Conservation (phyloP, 2,797 vertebrate genomes). For the Dallia pectoralis region DNA sequence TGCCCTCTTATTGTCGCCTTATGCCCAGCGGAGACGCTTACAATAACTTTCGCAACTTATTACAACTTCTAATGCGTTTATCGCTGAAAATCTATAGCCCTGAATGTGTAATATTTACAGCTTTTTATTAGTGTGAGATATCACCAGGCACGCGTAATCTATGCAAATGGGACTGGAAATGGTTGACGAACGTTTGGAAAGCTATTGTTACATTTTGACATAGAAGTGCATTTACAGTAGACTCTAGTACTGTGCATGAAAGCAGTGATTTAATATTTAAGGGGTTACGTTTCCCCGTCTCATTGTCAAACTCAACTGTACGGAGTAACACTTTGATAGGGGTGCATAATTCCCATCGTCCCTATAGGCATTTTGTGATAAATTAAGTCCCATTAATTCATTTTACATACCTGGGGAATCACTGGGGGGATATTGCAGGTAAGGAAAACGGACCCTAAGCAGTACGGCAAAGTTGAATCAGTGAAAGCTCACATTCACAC, state of each 20-base stretch:
- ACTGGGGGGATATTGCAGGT: constrained; percentile 18
- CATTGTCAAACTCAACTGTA: neutral
- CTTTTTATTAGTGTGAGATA: constrained; percentile 23
- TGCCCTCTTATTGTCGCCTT: constrained; percentile 31
- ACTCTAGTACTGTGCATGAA: neutral
- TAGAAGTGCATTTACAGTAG: neutral
- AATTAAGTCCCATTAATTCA: constrained; percentile 51
- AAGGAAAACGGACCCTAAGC: constrained; percentile 34
- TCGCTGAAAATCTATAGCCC: constrained; percentile 27
- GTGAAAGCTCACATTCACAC: constrained; percentile 29
- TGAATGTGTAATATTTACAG: constrained; percentile 25
- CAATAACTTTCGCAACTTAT: constrained; percentile 12
- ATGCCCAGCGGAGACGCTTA: constrained; percentile 32
- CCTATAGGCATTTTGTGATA: constrained; percentile 41
- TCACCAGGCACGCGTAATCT: neutral
- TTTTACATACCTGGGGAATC: constrained; percentile 38
- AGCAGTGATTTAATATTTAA: neutral
- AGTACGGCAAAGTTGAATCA: constrained; percentile 24
- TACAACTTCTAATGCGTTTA: constrained; percentile 9
- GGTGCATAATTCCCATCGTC: constrained; percentile 22
- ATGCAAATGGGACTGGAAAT: neutral
- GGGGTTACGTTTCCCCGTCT: neutral
- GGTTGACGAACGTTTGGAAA: neutral
- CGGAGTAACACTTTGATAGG: constrained; percentile 17
- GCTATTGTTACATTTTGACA: neutral